Percentiles rank a stretch among this genome's conserved stretches.
phyloP scores from a whole-genome alignment of 2,888 invertebrate genomes.

The Scaptomyza parva region DNA sequence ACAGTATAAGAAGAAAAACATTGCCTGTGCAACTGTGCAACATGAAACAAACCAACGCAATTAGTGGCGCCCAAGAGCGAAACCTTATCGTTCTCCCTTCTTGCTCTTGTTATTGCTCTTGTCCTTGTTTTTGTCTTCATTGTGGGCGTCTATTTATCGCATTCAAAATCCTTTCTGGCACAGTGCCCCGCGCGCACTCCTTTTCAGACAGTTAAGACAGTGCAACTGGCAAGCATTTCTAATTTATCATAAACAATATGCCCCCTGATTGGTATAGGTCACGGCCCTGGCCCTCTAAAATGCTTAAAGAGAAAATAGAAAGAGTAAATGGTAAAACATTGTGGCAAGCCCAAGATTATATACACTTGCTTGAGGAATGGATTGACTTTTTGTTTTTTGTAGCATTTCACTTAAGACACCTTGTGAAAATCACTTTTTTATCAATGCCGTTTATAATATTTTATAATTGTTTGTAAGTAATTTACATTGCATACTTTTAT shows the following conservation, averaged over 20 bases:
- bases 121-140: conserved; percentile 14
- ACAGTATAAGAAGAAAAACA: too few relatives aligned
- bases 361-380: background rate
- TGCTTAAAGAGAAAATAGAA: background rate
- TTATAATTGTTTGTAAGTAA: background rate
- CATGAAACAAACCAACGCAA: conserved; percentile 63
- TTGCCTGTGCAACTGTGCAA: conserved; percentile 15
- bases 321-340: background rate
- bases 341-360: background rate
- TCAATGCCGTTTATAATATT: background rate
- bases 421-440: too few relatives aligned
- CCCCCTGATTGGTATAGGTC: conserved; percentile 69
- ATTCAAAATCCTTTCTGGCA: conserved; percentile 19
- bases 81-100: conserved; percentile 45
- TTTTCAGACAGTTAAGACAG: conserved; percentile 2
- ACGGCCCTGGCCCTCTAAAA: conserved; percentile 53
- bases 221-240: conserved; percentile 60
- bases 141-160: conserved; percentile 63
- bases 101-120: background rate
- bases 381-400: too few relatives aligned
- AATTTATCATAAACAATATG: conserved; percentile 73
- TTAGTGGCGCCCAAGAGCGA: conserved; percentile 75
- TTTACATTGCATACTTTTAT: background rate
- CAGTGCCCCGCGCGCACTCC: conserved; percentile 2
- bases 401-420: too few relatives aligned